Percentiles rank a stretch among this genome's conserved stretches.
Evolutionary conservation across 2,888 invertebrate species (phyloP).

Genomic region (Thysanoteuthis rhombus): DNA sequence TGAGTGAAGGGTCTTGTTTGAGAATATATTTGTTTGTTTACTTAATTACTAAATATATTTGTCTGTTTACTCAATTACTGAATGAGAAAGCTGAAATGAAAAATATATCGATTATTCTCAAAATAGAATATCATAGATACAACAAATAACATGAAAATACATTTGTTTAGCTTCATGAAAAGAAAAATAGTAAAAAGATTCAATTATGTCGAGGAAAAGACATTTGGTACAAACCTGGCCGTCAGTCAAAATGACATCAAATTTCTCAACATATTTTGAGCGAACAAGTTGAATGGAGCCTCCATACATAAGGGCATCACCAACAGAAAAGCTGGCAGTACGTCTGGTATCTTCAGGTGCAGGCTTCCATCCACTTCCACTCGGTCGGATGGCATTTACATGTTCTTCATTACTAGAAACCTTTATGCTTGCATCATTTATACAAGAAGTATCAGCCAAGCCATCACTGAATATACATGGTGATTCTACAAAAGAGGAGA

Average conservation of each 20-base stretch:
- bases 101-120: no score
- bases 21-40: no score
- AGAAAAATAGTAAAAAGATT: neutral
- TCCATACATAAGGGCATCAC: constrained; percentile 23
- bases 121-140: no score
- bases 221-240: neutral
- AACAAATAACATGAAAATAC: neutral
- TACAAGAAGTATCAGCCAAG: neutral
- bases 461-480: neutral
- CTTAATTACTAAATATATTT: no score
- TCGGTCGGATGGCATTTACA: neutral
- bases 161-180: neutral
- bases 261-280: constrained; percentile 18
- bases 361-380: neutral
- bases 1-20: no score
- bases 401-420: neutral
- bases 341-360: neutral
- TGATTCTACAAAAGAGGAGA: neutral
- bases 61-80: no score
- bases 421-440: neutral
- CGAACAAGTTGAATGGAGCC: neutral
- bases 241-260: constrained; percentile 15
- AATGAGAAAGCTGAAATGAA: no score
- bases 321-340: neutral
- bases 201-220: neutral